Evolutionary conservation across 2,888 invertebrate species (phyloP).

Genomic region (Zootermopsis nevadensis): DNA sequence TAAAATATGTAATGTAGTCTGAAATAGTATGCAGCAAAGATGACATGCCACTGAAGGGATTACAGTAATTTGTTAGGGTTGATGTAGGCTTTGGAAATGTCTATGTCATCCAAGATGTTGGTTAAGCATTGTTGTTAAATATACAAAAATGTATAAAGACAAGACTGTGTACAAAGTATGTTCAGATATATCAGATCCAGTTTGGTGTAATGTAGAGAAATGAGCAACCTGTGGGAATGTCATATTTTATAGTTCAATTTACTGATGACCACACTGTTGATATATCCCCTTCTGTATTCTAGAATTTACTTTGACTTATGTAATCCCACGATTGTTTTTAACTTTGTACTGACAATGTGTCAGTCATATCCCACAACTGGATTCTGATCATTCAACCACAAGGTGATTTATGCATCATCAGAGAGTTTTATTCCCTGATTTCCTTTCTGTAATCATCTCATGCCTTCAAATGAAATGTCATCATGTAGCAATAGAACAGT

Average conservation of each 20-base stretch:
- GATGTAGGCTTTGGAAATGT: background rate
- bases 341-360: background rate
- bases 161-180: background rate
- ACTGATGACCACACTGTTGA: background rate
- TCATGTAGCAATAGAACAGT: no score
- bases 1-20: no score
- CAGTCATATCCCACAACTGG: background rate
- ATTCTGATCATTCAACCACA: no score
- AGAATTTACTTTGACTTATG: background rate
- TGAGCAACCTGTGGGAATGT: background rate
- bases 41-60: background rate
- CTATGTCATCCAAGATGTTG: background rate
- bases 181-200: background rate
- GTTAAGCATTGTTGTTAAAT: background rate
- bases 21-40: no score
- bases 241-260: background rate
- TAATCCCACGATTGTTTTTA: background rate
- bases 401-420: conserved; percentile 26
- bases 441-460: no score
- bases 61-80: background rate
- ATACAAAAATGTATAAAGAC: background rate
- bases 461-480: no score
- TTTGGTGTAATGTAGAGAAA: background rate
- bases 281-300: background rate
- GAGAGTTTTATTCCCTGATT: no score